These are phyloP conservation scores for Nemurella pictetii DNA, from an alignment of 2,888 invertebrate species.

Conservation along the genomic window DNA sequence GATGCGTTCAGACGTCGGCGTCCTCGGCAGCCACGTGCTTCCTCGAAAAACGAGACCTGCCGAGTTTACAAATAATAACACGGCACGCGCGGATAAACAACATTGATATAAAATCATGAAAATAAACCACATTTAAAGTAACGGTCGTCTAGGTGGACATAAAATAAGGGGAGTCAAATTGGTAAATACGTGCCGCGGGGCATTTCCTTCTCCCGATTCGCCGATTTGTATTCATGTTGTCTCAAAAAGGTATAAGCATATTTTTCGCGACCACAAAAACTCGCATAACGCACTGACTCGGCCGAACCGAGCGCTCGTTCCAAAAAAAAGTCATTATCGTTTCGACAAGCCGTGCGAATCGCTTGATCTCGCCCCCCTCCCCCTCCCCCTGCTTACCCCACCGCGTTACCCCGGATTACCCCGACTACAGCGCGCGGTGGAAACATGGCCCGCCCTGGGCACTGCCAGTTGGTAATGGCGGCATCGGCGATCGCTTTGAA, in stretches of 20 bases:
- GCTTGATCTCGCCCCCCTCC: background rate
- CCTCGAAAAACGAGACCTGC: no score
- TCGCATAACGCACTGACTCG: background rate
- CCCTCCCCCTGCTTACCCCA: background rate
- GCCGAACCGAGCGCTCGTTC: background rate
- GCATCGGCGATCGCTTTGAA: slow-evolving; percentile 5
- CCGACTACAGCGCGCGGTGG: background rate
- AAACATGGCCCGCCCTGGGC: background rate
- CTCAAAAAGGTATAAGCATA: background rate
- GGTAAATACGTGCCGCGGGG: background rate
- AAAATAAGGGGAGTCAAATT: background rate
- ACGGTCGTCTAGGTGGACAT: no score
- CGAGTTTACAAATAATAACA: no score
- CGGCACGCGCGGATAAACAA: no score
- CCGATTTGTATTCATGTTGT: background rate
- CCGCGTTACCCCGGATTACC: no score
- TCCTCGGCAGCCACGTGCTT: background rate
- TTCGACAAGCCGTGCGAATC: background rate
- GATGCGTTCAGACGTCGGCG: background rate
- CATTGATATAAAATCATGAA: no score
- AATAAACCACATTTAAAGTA: no score
- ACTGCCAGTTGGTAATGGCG: slow-evolving; percentile 5
- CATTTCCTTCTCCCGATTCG: background rate
- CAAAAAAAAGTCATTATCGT: background rate
- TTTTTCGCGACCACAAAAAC: background rate